These are phyloP conservation scores for Rissa tridactyla DNA, from an alignment of 2,113 vertebrate species.

Conservation along the genomic window DNA sequence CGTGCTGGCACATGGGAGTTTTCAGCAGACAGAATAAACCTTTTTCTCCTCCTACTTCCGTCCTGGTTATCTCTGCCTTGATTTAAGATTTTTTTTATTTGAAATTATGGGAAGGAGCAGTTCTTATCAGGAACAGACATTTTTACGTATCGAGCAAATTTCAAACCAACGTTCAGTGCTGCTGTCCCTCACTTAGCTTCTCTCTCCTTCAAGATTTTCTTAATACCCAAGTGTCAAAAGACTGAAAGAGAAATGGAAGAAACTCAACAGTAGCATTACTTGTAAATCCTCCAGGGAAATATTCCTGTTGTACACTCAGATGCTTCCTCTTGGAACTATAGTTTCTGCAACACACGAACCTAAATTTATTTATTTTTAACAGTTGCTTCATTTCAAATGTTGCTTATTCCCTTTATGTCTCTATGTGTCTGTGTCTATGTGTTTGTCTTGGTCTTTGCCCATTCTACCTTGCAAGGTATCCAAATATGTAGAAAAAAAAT, in stretches of 20 bases:
- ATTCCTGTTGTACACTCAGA: not conserved
- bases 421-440: not conserved
- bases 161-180: not conserved
- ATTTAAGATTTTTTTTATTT: not conserved
- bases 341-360: not conserved
- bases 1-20: not conserved
- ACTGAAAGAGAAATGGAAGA: not conserved
- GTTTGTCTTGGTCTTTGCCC: not conserved
- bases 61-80: not conserved
- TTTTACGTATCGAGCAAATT: not conserved
- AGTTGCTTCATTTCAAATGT: not conserved
- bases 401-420: not conserved
- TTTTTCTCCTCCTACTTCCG: not conserved
- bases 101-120: not conserved
- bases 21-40: not conserved
- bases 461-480: not conserved
- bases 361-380: not conserved
- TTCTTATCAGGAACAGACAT: not conserved
- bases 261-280: not conserved
- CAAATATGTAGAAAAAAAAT: not conserved
- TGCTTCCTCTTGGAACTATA: not conserved
- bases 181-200: not conserved
- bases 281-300: not conserved
- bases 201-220: not conserved
- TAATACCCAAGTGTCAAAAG: not conserved